A percentile compares a stretch with the other conserved stretches of the same genome.
Conservation (phyloP, 2,888 invertebrate genomes). For the Neria commutata region DNA sequence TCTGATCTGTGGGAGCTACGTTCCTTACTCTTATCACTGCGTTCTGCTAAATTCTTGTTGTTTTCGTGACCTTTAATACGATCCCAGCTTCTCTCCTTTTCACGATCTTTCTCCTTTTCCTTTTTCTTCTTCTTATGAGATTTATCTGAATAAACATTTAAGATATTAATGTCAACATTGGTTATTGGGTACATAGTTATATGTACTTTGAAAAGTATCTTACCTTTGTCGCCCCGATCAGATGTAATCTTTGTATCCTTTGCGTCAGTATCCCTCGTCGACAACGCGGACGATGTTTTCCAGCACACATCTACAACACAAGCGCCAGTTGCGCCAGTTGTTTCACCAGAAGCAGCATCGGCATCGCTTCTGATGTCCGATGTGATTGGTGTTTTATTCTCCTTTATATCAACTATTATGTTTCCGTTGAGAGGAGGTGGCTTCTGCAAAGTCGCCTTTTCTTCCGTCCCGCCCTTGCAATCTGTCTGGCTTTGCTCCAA, state of each 20-base stretch:
- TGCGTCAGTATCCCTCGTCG: too few relatives aligned
- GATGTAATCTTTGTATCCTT: conserved; percentile 33
- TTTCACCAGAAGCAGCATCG: too few relatives aligned
- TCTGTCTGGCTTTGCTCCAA: too few relatives aligned
- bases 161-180: background rate
- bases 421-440: too few relatives aligned
- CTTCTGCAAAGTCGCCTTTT: too few relatives aligned
- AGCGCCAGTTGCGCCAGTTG: too few relatives aligned
- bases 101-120: conserved; percentile 49
- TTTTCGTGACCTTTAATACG: conserved; percentile 2
- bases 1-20: conserved; percentile 30
- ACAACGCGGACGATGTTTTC: too few relatives aligned
- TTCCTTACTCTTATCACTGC: conserved; percentile 11
- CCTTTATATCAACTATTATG: too few relatives aligned
- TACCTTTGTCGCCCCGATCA: conserved; percentile 23
- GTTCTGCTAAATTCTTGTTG: background rate
- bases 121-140: conserved; percentile 60
- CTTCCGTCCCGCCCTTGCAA: too few relatives aligned
- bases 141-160: conserved; percentile 39
- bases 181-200: background rate
- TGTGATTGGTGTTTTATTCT: too few relatives aligned
- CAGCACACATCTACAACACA: too few relatives aligned
- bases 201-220: background rate
- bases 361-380: too few relatives aligned
- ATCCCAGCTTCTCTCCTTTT: conserved; percentile 25